A percentile compares a stretch with the other conserved stretches of the same genome.
Conservation (phyloP, 2,113 vertebrate species). For the Hystrix cristata region DNA sequence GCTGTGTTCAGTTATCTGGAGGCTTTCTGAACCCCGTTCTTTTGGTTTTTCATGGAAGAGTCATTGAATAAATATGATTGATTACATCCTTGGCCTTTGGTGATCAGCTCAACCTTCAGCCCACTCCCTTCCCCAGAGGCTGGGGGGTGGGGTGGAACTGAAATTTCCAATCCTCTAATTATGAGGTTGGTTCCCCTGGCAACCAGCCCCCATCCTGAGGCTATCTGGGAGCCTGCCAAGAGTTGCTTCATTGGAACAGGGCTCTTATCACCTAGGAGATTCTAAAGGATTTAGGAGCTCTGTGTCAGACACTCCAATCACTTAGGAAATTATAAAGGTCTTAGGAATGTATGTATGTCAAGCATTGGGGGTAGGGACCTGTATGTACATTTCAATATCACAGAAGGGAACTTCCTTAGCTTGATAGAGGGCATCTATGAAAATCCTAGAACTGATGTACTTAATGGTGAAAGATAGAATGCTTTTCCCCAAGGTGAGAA, state of each 20-base stretch:
- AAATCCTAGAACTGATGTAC: no score
- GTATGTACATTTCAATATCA: background rate
- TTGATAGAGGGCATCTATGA: no score
- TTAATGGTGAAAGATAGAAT: background rate
- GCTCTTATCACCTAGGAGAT: background rate
- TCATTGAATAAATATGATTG: background rate
- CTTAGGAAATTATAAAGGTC: background rate
- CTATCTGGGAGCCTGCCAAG: background rate
- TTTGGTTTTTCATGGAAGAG: no score
- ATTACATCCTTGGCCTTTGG: background rate
- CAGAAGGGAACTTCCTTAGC: no score
- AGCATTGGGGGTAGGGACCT: background rate
- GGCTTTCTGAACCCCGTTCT: no score
- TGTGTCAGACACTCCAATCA: background rate
- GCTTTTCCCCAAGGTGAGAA: background rate
- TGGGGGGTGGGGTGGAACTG: background rate
- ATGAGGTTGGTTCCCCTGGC: no score
- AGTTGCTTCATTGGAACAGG: background rate
- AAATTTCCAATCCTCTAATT: no score
- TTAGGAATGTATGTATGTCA: background rate
- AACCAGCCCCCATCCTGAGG: no score
- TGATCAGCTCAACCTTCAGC: background rate
- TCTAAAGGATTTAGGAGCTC: background rate
- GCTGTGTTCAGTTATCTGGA: no score
- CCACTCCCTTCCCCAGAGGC: background rate